Percentiles rank a stretch among this genome's conserved stretches.
Conservation (phyloP, 64 coral and sea anemone genomes). For the Pocillopora verrucosa region DNA sequence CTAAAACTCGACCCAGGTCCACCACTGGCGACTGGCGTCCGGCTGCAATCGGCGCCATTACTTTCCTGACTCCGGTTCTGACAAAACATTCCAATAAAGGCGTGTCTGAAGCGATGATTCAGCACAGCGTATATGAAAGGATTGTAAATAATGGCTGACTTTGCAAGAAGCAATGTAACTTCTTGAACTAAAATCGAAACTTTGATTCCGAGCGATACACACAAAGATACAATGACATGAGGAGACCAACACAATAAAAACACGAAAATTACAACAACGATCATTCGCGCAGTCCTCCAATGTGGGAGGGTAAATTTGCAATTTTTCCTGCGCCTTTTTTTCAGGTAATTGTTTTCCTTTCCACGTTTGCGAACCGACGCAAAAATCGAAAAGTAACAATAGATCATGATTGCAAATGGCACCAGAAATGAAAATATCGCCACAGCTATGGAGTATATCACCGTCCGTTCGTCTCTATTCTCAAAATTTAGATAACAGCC, state of each 20-base stretch:
- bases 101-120: constrained; percentile 82
- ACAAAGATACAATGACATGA: constrained; percentile 51
- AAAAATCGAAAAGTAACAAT: constrained; percentile 74
- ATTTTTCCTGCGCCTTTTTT: background rate
- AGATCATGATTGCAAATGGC: constrained; percentile 73
- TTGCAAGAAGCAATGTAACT: constrained; percentile 71
- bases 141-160: constrained; percentile 76
- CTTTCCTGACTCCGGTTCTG: background rate
- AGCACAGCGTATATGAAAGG: constrained; percentile 84
- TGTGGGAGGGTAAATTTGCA: constrained; percentile 47
- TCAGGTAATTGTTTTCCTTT: background rate
- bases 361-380: constrained; percentile 44
- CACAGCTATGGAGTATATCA: constrained; percentile 53
- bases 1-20: background rate
- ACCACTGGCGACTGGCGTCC: background rate
- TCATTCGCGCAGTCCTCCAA: constrained; percentile 74
- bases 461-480: background rate
- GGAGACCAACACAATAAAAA: constrained; percentile 86
- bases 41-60: background rate
- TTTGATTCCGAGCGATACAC: constrained; percentile 54
- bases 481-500: constrained; percentile 76
- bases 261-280: constrained; percentile 55
- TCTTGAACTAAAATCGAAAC: constrained; percentile 59
- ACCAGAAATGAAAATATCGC: constrained; percentile 58
- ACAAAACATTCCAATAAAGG: constrained; percentile 54